phyloP scores from a whole-genome alignment of 2,113 vertebrate species.

The Engraulis encrasicolus region DNA sequence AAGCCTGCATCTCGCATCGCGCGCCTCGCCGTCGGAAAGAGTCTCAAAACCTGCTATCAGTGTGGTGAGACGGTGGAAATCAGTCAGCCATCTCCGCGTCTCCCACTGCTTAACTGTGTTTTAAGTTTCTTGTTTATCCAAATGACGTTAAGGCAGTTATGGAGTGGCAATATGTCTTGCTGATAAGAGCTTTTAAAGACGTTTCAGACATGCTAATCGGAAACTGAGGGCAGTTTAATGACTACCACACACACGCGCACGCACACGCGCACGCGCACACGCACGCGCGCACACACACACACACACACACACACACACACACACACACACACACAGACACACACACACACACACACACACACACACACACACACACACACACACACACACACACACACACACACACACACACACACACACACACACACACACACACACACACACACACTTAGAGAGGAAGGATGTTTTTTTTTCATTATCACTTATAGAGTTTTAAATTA shows the following conservation, averaged over 20 bases:
- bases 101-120: conserved; percentile 2
- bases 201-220: neutral
- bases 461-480: conserved; percentile 11
- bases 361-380: neutral
- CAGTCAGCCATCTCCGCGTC: neutral
- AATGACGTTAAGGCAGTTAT: neutral
- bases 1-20: neutral
- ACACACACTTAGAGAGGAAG: neutral
- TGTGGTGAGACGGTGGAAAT: neutral
- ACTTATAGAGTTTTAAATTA: neutral
- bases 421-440: neutral
- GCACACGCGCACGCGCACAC: neutral
- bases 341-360: conserved; percentile 5
- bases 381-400: neutral
- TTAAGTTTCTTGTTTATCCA: neutral
- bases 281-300: neutral
- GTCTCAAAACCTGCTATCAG: neutral
- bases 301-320: conserved; percentile 5
- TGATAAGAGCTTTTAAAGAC: conserved; percentile 6
- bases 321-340: no score
- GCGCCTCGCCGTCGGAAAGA: no score
- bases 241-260: neutral
- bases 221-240: neutral
- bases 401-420: neutral
- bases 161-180: neutral